Evolutionary conservation across 2,888 invertebrate species (phyloP), one percentile per base, ranked within the genome.

Genomic region (Phymatocera aterrima): DNA sequence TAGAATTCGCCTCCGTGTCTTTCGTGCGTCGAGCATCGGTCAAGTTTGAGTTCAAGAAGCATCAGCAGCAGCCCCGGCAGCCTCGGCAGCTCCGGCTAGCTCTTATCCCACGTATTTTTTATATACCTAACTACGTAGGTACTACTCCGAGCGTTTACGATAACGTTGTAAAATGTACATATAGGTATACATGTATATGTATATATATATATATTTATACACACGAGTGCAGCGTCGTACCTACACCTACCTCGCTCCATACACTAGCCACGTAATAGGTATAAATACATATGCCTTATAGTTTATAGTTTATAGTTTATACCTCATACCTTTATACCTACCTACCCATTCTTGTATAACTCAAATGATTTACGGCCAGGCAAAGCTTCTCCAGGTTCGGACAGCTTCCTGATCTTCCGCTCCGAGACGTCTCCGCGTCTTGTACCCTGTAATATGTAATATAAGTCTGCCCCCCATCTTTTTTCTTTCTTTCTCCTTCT

Each of bases 381-480:
- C 61, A 64, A 64, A 64, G 61, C 61, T 64, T 2, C 61, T 64
- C 61, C 15, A 37, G 61, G 61, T 64, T 64, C 18, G 34, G 61
- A 64, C 61, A 34, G 61, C 61, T 64, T 64, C 61, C 61, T 64
- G 61, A 64, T 64, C 61, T 64, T 64, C 61, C 18, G 34, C 61
- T 37, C 34, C 61, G n/a, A 34, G 61, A 64, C 61, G 34, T 64
- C 37, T 18, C 10, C 2, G 37, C 8, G 12, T 64, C 61, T n/a
- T 64, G 37, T 37, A 64, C 18, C 37, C 12, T 34, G 31, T 61
- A 57, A 57, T 57, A 28, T 28, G 21, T 24, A 57, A 57, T 57
- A 57, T 57, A 57, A 21, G 8, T 40, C 5, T 8, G 40, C 8
- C 40, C 40, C 40, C 8, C 40, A 5, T 40, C 40, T 40, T 40